These are phyloP conservation scores for Entomobrya proxima DNA, from an alignment of 2,888 invertebrate species.

Conservation along the genomic window DNA sequence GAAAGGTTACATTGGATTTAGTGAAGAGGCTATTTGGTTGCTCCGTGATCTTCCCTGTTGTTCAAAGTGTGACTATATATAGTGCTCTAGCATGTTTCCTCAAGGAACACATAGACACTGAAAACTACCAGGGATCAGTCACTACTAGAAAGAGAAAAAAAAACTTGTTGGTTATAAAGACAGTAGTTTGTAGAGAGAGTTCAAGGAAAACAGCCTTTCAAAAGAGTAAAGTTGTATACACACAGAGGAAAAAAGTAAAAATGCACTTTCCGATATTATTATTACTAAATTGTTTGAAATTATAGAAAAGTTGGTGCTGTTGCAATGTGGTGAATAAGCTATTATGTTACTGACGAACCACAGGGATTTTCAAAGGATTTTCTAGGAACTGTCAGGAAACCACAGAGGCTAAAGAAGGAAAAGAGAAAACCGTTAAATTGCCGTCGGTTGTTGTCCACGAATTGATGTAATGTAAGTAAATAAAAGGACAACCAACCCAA, in stretches of 20 bases:
- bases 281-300: constrained; percentile 20
- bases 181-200: too few relatives aligned
- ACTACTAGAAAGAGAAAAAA: too few relatives aligned
- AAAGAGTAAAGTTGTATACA: too few relatives aligned
- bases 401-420: not conserved
- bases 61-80: too few relatives aligned
- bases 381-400: not conserved
- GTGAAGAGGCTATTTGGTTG: constrained; percentile 6
- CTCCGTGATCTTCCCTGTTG: not conserved
- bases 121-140: too few relatives aligned
- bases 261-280: constrained; percentile 34
- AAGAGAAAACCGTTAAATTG: constrained; percentile 9
- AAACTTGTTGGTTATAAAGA: too few relatives aligned
- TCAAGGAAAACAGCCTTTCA: too few relatives aligned
- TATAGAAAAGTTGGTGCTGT: constrained; percentile 26
- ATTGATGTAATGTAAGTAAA: constrained; percentile 48
- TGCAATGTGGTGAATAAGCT: not conserved
- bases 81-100: too few relatives aligned
- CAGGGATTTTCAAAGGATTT: constrained; percentile 55
- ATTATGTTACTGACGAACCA: constrained; percentile 29
- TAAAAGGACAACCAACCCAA: constrained; percentile 37
- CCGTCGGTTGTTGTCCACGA: constrained; percentile 33
- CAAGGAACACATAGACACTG: too few relatives aligned
- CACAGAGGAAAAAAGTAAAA: not conserved
- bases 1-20: not conserved